Evolutionary conservation across 1,140 invertebrate species (phyloP).

Genomic region (Penaeus chinensis): DNA sequence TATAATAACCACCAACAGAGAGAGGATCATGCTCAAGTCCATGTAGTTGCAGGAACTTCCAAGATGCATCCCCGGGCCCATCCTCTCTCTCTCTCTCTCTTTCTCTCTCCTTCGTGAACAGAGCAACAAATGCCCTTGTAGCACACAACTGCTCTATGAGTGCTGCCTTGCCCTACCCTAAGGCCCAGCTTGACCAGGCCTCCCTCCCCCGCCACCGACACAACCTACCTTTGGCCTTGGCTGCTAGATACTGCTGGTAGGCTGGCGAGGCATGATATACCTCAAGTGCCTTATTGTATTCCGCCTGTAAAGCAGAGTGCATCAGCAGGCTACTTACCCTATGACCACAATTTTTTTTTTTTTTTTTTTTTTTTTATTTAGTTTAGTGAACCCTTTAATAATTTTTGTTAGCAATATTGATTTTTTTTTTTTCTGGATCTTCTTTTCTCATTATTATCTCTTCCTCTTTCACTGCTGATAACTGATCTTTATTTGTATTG

Average conservation of each 20-base stretch:
- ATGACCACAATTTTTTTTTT: not conserved
- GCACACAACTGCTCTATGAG: not conserved
- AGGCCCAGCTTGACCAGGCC: not conserved
- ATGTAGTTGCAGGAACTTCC: too few relatives aligned
- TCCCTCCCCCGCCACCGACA: not conserved
- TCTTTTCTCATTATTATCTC: too few relatives aligned
- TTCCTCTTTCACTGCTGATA: too few relatives aligned
- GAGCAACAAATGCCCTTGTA: slow-evolving; percentile 5
- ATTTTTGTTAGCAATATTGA: too few relatives aligned
- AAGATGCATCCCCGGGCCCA: too few relatives aligned
- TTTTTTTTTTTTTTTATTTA: not conserved
- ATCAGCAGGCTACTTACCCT: slow-evolving; percentile 33
- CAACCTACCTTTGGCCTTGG: slow-evolving; percentile 88
- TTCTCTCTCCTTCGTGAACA: too few relatives aligned
- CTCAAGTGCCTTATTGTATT: slow-evolving; percentile 95
- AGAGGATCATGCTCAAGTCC: too few relatives aligned
- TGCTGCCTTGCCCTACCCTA: not conserved
- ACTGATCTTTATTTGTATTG: too few relatives aligned
- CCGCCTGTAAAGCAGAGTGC: slow-evolving; percentile 66
- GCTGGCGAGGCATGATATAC: slow-evolving; percentile 97
- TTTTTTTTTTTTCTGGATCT: too few relatives aligned
- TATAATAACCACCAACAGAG: too few relatives aligned
- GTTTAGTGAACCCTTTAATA: too few relatives aligned
- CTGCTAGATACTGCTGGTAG: slow-evolving; percentile 92
- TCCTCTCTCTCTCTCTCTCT: too few relatives aligned